phyloP scores from a whole-genome alignment of 2,113 vertebrate genomes.

The Chionomys nivalis region DNA sequence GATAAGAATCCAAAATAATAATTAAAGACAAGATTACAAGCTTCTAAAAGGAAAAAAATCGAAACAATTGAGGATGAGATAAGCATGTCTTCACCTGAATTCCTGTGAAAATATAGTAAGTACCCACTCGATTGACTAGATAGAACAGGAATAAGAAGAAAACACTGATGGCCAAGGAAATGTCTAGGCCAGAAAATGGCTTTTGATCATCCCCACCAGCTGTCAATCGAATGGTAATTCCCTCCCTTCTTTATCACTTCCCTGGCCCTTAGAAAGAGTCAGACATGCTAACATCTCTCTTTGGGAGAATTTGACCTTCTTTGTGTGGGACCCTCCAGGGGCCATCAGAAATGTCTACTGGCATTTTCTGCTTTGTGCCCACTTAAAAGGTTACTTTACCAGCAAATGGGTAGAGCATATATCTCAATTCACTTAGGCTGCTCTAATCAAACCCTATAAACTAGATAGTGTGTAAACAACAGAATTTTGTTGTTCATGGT shows the following conservation, averaged over 20 bases:
- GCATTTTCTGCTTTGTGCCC: neutral
- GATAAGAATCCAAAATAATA: neutral
- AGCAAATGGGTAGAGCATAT: neutral
- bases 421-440: neutral
- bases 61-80: conserved; percentile 24
- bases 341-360: neutral
- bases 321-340: neutral
- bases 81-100: neutral
- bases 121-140: neutral
- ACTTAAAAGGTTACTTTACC: neutral
- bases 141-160: neutral
- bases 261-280: neutral
- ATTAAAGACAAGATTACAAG: neutral
- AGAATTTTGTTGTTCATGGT: neutral
- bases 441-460: neutral
- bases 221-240: neutral
- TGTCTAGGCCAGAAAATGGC: neutral
- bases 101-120: neutral
- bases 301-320: neutral
- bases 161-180: neutral
- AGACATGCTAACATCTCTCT: neutral
- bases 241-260: neutral
- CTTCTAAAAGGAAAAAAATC: conserved; percentile 9
- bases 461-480: neutral
- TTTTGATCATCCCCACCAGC: neutral